Conservation (phyloP, 2,888 invertebrate genomes). For the Sarcophaga caerulescens region DNA sequence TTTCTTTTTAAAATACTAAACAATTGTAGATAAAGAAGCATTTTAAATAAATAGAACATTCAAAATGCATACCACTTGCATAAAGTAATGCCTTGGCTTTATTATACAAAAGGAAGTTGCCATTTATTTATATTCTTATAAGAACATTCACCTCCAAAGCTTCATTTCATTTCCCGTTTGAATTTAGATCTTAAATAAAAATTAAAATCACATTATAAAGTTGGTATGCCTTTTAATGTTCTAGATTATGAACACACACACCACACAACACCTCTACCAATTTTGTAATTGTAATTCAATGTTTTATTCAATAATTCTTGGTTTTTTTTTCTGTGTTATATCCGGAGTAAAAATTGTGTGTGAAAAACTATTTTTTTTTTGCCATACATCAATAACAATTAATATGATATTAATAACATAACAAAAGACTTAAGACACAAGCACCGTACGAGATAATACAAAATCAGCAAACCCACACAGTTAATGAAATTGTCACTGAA, state of each 20-base stretch:
- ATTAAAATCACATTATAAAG: neutral
- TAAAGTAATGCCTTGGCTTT: too few species aligned
- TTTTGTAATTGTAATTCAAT: constrained; percentile 10
- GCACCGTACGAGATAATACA: constrained; percentile 28
- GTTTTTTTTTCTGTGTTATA: constrained; percentile 26
- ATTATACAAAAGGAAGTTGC: too few species aligned
- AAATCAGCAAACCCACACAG: constrained; percentile 41
- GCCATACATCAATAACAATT: constrained; percentile 19
- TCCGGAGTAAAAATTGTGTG: constrained; percentile 41
- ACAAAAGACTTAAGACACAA: constrained; percentile 60
- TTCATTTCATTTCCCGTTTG: too few species aligned
- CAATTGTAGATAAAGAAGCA: too few species aligned
- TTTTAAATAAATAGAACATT: too few species aligned
- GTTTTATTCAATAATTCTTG: constrained; percentile 1
- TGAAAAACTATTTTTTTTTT: neutral
- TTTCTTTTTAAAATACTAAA: too few species aligned
- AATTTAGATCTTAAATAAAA: neutral
- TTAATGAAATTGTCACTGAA: constrained; percentile 46
- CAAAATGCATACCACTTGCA: too few species aligned
- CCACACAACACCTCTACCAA: constrained; percentile 18
- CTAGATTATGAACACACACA: neutral
- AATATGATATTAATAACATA: constrained; percentile 41
- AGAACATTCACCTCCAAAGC: too few species aligned
- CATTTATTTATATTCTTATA: too few species aligned
- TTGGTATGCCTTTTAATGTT: neutral